phyloP scores from a whole-genome alignment of 2,797 vertebrate genomes.

The Lophotriccus pileatus region DNA sequence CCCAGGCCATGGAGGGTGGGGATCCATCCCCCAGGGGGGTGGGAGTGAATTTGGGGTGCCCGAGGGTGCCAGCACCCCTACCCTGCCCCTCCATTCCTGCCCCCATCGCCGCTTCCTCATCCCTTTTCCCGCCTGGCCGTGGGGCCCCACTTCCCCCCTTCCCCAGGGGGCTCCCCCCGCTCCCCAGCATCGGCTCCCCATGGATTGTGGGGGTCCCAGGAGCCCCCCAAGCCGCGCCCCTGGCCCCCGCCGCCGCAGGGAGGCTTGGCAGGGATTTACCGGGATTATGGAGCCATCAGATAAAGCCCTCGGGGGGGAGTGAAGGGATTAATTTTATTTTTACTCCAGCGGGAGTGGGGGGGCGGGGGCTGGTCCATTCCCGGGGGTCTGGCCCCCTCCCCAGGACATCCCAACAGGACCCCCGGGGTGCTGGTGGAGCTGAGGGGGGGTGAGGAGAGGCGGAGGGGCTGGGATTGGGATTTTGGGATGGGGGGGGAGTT shows the following conservation, averaged over 20 bases:
- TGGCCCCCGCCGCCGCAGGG: background rate
- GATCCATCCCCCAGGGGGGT: accelerated
- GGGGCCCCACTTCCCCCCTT: background rate
- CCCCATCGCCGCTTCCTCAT: background rate
- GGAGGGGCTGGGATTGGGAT: accelerated
- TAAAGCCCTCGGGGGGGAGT: constrained; percentile 25
- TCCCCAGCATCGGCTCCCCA: accelerated
- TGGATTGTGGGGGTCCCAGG: background rate
- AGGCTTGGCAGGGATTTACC: constrained; percentile 60
- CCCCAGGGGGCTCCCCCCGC: background rate
- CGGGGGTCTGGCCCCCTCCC: background rate
- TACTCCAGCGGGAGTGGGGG: constrained; percentile 26
- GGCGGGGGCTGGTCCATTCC: background rate
- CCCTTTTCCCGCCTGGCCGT: accelerated
- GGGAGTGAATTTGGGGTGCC: background rate
- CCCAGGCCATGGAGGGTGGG: background rate
- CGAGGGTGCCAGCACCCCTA: background rate
- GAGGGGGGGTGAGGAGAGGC: too few species aligned
- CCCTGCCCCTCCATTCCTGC: background rate
- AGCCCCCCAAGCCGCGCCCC: accelerated
- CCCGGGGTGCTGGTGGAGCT: background rate
- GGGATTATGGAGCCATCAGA: constrained; percentile 71
- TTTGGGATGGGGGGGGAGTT: background rate
- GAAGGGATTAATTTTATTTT: constrained; percentile 77
- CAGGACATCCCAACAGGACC: background rate